Evolutionary conservation across 2,888 invertebrate species (phyloP).

Genomic region (Gerris lacustris): DNA sequence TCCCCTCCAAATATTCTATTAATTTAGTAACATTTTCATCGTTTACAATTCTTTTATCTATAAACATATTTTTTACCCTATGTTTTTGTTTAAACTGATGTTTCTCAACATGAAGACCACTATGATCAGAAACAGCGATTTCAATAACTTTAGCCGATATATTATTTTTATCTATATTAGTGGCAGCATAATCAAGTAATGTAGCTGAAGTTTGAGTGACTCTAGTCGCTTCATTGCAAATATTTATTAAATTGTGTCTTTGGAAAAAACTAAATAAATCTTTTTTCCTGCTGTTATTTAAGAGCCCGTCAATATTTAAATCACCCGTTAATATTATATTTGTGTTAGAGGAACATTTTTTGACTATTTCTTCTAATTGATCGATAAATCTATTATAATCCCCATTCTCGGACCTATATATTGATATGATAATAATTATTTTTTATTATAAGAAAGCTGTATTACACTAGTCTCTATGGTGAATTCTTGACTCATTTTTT

Average conservation of each 20-base stretch:
- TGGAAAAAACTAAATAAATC: neutral
- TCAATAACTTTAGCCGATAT: neutral
- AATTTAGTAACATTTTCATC: neutral
- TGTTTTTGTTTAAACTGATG: neutral
- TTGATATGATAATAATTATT: neutral
- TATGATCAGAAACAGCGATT: neutral
- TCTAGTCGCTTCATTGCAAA: neutral
- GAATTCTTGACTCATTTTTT: neutral
- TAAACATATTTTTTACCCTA: neutral
- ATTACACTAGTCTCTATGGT: neutral
- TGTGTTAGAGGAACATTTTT: neutral
- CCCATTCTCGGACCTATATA: neutral
- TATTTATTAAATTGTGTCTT: neutral
- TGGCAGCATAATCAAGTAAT: neutral
- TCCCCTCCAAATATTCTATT: neutral
- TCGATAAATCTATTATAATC: neutral
- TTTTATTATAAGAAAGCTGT: neutral
- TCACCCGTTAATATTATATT: conserved; percentile 1
- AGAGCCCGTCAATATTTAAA: neutral
- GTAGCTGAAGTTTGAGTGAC: neutral
- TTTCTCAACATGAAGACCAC: neutral
- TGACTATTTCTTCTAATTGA: neutral
- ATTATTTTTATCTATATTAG: conserved; percentile 3
- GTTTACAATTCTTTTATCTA: neutral
- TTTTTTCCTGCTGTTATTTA: neutral